These are phyloP conservation scores for Saturnia pavonia DNA, from an alignment of 2,888 invertebrate genomes.

Conservation along the genomic window DNA sequence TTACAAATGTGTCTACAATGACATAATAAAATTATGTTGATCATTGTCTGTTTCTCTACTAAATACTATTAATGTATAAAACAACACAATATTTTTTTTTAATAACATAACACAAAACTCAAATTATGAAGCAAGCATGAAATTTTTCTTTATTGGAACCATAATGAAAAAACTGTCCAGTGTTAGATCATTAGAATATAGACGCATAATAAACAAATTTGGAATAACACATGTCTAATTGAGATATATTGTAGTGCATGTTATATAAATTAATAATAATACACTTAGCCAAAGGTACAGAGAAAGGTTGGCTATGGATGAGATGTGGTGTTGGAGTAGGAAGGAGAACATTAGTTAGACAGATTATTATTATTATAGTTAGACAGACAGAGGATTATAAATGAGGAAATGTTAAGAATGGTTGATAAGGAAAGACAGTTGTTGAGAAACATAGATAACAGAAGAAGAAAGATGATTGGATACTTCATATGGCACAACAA, in stretches of 20 bases:
- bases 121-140: not conserved
- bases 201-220: not conserved
- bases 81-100: not conserved
- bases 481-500: no score
- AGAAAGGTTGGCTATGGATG: no score
- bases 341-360: no score
- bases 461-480: no score
- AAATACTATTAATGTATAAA: not conserved
- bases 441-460: no score
- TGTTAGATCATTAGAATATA: not conserved
- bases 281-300: no score
- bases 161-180: not conserved
- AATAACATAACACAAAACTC: not conserved
- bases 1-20: not conserved
- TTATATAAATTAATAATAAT: no score
- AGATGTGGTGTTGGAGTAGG: no score
- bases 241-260: not conserved
- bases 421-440: no score
- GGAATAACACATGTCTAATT: not conserved
- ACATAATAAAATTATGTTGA: not conserved
- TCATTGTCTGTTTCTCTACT: not conserved
- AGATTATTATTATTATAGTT: no score
- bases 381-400: no score
- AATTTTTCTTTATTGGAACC: not conserved
- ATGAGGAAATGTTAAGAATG: no score